Conservation (phyloP, 2,113 vertebrate species). For the Callorhinus ursinus region DNA sequence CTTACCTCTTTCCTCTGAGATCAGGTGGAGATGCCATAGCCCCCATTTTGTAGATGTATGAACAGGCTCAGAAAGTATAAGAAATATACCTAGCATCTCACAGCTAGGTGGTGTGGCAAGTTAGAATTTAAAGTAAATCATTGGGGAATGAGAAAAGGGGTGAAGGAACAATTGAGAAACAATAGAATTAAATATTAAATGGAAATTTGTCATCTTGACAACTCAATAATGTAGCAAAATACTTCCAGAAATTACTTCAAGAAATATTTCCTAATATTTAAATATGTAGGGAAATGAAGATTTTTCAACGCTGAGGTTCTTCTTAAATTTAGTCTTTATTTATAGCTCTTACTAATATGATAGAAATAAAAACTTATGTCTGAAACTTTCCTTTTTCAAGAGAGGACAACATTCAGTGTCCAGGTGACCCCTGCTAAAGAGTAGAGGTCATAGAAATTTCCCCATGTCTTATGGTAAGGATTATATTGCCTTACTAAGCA, state of each 20-base stretch:
- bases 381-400: constrained; percentile 3
- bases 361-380: constrained; percentile 46
- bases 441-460: not conserved
- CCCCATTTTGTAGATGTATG: not conserved
- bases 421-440: not conserved
- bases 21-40: not conserved
- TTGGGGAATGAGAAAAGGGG: not conserved
- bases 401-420: not conserved
- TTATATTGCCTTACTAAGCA: not conserved
- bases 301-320: constrained; percentile 22
- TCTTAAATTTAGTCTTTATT: constrained; percentile 59
- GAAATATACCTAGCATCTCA: not conserved
- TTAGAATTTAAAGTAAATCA: constrained; percentile 32
- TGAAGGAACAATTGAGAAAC: not conserved
- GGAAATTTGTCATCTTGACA: constrained; percentile 24
- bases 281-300: constrained; percentile 2
- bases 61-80: not conserved
- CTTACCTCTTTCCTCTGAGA: not conserved
- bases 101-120: not conserved
- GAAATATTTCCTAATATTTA: constrained; percentile 54
- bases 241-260: constrained; percentile 50
- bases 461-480: not conserved
- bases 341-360: constrained; percentile 41
- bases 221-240: not conserved
- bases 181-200: constrained; percentile 54